Base-by-base conservation (phyloP, 2,797 vertebrate genomes). In the Phrynocephalus vlangalii region DNA sequence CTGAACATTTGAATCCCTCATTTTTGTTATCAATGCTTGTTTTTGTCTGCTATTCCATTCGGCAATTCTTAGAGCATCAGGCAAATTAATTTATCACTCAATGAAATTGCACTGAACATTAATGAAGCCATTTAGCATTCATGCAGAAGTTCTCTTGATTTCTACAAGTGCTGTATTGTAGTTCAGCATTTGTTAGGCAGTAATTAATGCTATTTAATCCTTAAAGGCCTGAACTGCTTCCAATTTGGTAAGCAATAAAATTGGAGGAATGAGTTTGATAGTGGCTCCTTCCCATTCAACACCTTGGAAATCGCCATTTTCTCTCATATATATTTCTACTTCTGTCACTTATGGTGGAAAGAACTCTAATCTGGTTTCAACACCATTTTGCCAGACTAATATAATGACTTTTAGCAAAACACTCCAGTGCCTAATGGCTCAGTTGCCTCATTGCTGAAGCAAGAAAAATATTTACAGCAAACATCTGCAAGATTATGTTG, bases 191-290 rank as follows among this genome's bases (percentile, higher is more conserved):
- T 94, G 93, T 93, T 95, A 95, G 93, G 94, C 93, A 95, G 94
- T 96, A 95, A 96, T 96, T 95, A 96, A 96, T 92, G 94, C 94
- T 92, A 93, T 95, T 96, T 95, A 94, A 95, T 95, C 95, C 94
- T 93, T 94, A 95, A 93, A 95, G 94, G 93, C 91, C 88, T 94
- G 93, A 94, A 95, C 94, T 92, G 86, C 94, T 96, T 95, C 93
- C 94, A 94, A 95, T 96, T 94, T 95, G 95, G 92, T 95, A 94
- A 95, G 93, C 91, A 89, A 86, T 82, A 66, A 94, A 93, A 89
- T 88, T 93, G 90, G 73, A 86, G 81, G 86, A 83, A 91, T 87
- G 91, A 84, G 15, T 60, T 48, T 86, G 88, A 79, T 70, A 71
- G 86, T 86, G 90, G 18, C 87, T 68, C 77, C 28, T 73, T 28